A percentile compares a stretch with the other conserved stretches of the same genome.
These are phyloP conservation scores for Cantharis lateralis DNA, from an alignment of 2,888 invertebrate genomes.

Conservation along the genomic window DNA sequence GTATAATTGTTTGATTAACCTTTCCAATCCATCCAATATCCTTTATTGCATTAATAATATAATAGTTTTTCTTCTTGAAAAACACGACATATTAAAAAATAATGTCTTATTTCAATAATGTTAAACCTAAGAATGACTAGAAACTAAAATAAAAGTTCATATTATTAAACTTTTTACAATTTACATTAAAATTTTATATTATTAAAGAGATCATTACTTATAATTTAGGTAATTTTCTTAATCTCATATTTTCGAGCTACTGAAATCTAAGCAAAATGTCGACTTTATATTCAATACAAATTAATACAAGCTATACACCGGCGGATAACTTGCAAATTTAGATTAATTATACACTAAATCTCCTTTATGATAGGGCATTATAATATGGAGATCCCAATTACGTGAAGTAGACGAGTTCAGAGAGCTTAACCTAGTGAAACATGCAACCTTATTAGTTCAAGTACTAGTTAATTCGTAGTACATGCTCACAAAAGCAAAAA, in stretches of 20 bases:
- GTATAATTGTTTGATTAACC: too few relatives aligned
- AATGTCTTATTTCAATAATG: too few relatives aligned
- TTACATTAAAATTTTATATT: background rate
- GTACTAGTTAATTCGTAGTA: constrained; percentile 23
- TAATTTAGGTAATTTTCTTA: constrained; percentile 27
- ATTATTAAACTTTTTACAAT: background rate
- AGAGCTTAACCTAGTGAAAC: constrained; percentile 29
- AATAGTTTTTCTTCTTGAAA: too few relatives aligned
- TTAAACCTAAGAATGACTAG: too few relatives aligned
- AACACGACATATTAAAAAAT: too few relatives aligned
- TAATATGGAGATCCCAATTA: constrained; percentile 36
- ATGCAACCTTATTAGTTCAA: constrained; percentile 32
- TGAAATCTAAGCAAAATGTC: constrained; percentile 24
- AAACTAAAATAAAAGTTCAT: background rate
- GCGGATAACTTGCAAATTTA: constrained; percentile 37
- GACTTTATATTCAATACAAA: constrained; percentile 31
- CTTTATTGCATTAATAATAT: too few relatives aligned
- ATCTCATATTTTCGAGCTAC: constrained; percentile 20
- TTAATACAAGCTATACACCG: constrained; percentile 31
- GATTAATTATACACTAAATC: constrained; percentile 38
- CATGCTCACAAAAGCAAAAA: background rate
- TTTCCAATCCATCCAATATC: too few relatives aligned
- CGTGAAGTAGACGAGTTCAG: constrained; percentile 32
- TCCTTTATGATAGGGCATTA: constrained; percentile 36
- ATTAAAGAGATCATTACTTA: constrained; percentile 16